These are phyloP conservation scores for Tarsius wallacei DNA, from an alignment of 2,797 vertebrate species.

Conservation along the genomic window DNA sequence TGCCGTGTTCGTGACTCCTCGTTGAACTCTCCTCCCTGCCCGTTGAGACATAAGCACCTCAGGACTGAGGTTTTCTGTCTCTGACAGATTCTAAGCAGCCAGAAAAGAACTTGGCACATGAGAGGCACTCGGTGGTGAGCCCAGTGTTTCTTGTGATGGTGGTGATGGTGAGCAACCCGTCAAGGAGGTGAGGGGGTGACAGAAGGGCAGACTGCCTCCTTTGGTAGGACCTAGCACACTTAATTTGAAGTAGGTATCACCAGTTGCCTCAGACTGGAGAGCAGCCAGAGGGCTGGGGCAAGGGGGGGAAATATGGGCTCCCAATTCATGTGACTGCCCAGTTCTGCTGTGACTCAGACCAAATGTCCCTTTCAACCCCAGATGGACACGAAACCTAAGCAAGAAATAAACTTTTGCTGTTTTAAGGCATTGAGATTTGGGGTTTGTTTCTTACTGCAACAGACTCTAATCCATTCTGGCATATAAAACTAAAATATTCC, in stretches of 20 bases:
- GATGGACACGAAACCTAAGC: not conserved
- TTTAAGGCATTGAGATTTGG: not conserved
- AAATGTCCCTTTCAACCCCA: not conserved
- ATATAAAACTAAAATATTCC: conserved; percentile 1
- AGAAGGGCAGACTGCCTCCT: not conserved
- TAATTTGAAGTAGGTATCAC: not conserved
- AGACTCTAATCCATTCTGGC: not conserved
- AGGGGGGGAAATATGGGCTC: rapidly evolving
- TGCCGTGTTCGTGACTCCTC: not conserved
- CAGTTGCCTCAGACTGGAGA: not conserved
- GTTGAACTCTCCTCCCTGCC: not conserved
- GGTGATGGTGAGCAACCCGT: not conserved
- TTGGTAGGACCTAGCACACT: not conserved
- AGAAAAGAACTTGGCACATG: not conserved
- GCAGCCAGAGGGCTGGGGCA: not conserved
- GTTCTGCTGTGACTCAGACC: not conserved
- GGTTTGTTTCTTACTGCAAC: not conserved
- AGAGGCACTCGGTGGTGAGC: too few relatives aligned
- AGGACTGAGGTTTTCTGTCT: not conserved
- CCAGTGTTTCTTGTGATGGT: not conserved
- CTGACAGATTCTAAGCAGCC: not conserved
- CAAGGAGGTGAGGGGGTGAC: not conserved
- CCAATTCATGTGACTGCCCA: not conserved
- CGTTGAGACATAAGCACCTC: not conserved
- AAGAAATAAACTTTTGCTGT: not conserved